Evolutionary conservation across 1,140 invertebrate species (phyloP), one percentile per base, ranked within the genome.

Genomic region (Euura lappo): DNA sequence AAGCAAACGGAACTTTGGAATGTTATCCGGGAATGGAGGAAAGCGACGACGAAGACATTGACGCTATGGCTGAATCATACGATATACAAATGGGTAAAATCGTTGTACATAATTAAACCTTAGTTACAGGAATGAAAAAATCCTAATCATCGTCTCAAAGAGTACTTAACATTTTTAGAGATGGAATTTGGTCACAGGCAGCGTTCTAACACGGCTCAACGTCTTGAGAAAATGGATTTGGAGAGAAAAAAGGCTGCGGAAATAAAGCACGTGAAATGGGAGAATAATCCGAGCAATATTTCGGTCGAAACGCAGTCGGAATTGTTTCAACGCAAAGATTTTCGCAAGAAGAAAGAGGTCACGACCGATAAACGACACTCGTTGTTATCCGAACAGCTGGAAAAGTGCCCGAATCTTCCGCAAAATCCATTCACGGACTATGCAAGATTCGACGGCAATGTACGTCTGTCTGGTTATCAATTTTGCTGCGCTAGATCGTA

Each of bases 391-490:
- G 90, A 94, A 78, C 92, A 94, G 76, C 85, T 98, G 45, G 90
- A 93, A 78, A 93, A 93, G 76, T 94, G 90, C 79, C 93, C 93
- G 0, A 90, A 92, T 81, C 81, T 94, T 70, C 93, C 94, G 43
- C 90, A 93, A 78, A 97, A 97, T 88, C 94, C 95, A 43, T 98
- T 96, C 86, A 90, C 94, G 68, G 93, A 96, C 81, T 99, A 94
- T 90, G 94, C 95, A 10, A 95, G 93, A 85, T 98, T 95, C 87
- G 97, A 99, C 91, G 97, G 96, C 74, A 94, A 91, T 80, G 94
- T 90, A 85, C 82, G 86, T 81, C 72, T 67, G 72, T 70, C 28
- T 28, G 28, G 68, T 75, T 51, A 68, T 75, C 68, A 75, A 73
- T 45, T 71, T 72, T 71, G 42, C 69, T 45, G 51, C n/a, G 60